A percentile compares a stretch with the other conserved stretches of the same genome.
These are phyloP conservation scores for Taeniopygia guttata DNA, from an alignment of 2,797 vertebrate genomes.

Conservation along the genomic window DNA sequence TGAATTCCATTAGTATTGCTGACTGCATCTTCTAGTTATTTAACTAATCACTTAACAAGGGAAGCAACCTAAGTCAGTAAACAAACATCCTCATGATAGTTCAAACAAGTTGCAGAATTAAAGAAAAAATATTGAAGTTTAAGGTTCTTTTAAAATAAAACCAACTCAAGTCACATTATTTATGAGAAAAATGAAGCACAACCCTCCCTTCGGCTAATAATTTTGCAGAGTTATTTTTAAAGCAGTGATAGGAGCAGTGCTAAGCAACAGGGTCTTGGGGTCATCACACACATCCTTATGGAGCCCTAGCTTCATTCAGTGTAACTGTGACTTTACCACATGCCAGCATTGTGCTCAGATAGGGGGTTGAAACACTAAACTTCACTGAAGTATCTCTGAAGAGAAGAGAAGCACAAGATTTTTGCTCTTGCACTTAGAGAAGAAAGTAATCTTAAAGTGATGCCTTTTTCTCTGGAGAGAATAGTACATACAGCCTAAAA, in stretches of 20 bases:
- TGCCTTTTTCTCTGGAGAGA: background rate
- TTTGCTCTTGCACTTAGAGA: background rate
- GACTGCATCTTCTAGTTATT: background rate
- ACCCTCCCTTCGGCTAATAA: background rate
- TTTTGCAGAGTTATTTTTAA: conserved; percentile 43
- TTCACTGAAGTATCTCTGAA: background rate
- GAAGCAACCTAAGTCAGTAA: background rate
- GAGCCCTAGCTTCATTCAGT: background rate
- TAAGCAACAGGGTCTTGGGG: background rate
- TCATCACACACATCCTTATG: background rate
- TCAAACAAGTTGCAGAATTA: background rate
- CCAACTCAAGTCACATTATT: background rate
- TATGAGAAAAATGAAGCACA: background rate
- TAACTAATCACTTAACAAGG: background rate
- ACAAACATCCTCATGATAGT: background rate
- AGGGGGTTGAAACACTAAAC: background rate
- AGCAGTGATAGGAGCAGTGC: background rate
- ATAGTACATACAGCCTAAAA: background rate
- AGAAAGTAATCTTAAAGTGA: background rate
- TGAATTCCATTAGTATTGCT: background rate
- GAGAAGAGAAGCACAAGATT: background rate
- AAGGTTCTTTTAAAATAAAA: background rate
- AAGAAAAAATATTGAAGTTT: background rate
- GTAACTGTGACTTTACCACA: background rate
- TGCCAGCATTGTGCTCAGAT: background rate